phyloP scores from a whole-genome alignment of 2,888 invertebrate genomes.

The Bombylius major region DNA sequence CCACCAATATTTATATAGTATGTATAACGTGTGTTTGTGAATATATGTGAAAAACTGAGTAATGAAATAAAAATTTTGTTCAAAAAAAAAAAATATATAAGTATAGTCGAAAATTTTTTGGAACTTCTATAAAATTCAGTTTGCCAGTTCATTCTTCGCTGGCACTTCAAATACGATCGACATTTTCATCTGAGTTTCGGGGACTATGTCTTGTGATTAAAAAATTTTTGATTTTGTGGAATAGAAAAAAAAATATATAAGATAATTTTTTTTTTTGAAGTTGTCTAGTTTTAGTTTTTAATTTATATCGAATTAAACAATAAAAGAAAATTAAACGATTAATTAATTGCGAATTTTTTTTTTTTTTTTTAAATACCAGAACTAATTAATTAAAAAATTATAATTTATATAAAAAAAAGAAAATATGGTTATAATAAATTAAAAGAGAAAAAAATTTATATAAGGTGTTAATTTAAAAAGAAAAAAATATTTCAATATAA shows the following conservation, averaged over 20 bases:
- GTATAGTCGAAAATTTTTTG: too few relatives aligned
- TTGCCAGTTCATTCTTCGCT: conserved; percentile 60
- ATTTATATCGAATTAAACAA: neutral
- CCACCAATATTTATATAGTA: neutral
- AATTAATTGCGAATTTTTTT: neutral
- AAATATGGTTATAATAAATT: neutral
- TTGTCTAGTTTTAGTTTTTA: conserved; percentile 23
- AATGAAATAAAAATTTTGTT: neutral
- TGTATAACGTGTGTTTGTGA: neutral
- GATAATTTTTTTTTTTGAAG: conserved; percentile 26
- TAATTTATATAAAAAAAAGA: neutral
- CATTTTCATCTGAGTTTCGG: conserved; percentile 58
- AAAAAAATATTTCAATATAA: conserved; percentile 27
- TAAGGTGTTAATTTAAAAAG: too few relatives aligned
- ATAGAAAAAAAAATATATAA: conserved; percentile 14
- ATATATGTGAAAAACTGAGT: too few relatives aligned
- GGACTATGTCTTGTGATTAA: conserved; percentile 38
- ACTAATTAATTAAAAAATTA: too few relatives aligned
- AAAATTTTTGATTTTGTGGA: conserved; percentile 19
- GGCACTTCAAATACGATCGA: conserved; percentile 88
- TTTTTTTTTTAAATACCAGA: neutral
- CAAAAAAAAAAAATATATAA: neutral
- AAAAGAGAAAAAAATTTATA: neutral
- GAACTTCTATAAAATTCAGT: conserved; percentile 22
- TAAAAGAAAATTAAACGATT: neutral